Evolutionary conservation across 2,113 vertebrate genomes (phyloP).

Genomic region (Callithrix jacchus): DNA sequence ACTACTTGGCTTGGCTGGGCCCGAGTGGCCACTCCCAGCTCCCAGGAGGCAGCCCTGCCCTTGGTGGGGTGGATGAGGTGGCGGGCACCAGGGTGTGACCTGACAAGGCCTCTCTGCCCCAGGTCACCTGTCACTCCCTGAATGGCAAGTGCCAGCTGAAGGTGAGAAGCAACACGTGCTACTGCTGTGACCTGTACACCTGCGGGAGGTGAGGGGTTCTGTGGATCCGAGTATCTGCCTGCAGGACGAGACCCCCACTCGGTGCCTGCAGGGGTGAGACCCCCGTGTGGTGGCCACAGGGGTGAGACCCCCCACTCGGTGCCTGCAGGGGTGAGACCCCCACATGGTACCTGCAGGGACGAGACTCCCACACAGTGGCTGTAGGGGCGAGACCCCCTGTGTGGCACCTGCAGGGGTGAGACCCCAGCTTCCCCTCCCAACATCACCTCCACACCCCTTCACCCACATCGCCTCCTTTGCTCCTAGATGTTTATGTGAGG

Average conservation of each 20-base stretch:
- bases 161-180: constrained; percentile 93
- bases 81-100: fast-evolving
- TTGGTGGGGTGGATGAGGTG: background rate
- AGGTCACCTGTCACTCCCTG: constrained; percentile 90
- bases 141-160: constrained; percentile 88
- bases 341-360: fast-evolving
- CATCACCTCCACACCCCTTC: background rate
- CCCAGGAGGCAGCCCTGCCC: background rate
- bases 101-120: constrained; percentile 40
- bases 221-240: too few species aligned
- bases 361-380: background rate
- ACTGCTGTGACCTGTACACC: constrained; percentile 95
- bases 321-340: too few species aligned
- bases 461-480: too few species aligned
- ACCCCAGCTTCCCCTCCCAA: background rate
- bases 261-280: too few species aligned
- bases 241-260: too few species aligned
- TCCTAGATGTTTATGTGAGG: too few species aligned
- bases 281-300: too few species aligned
- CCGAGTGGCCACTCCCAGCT: too few species aligned
- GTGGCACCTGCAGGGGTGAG: background rate
- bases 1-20: too few species aligned
- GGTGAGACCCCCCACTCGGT: too few species aligned
- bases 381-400: too few species aligned
- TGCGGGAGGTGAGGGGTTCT: constrained; percentile 89